Percentiles rank a stretch among this genome's conserved stretches.
These are phyloP conservation scores for Tragulus kanchil DNA, from an alignment of 2,113 vertebrate species.

Conservation along the genomic window DNA sequence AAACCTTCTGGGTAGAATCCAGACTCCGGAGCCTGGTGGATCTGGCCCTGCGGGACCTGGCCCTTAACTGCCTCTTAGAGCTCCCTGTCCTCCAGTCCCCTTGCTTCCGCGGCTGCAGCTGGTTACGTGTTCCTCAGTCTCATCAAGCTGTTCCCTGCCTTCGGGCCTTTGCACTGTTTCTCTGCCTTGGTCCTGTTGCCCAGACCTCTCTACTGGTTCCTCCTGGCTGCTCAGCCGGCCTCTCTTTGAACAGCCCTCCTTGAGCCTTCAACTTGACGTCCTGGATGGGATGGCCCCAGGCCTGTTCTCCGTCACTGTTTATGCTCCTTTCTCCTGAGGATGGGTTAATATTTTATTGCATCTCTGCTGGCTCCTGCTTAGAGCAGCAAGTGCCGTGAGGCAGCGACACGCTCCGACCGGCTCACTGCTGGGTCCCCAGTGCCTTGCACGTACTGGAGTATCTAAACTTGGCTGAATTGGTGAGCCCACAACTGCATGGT, in stretches of 20 bases:
- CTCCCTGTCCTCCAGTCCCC: accelerated
- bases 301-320: neutral
- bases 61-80: neutral
- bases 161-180: neutral
- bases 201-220: neutral
- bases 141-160: too few species aligned
- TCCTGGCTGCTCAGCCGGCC: neutral
- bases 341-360: too few species aligned
- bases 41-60: neutral
- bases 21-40: accelerated
- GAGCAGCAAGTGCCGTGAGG: neutral
- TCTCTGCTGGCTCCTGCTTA: neutral
- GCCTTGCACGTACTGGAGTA: accelerated
- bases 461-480: neutral
- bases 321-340: neutral
- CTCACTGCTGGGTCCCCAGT: neutral
- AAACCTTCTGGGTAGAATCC: neutral
- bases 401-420: neutral
- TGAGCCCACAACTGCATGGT: accelerated
- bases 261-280: neutral
- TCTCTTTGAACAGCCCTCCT: neutral
- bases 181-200: neutral
- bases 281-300: neutral
- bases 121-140: neutral
- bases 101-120: neutral